These are phyloP conservation scores for Petrocephalus schoutedeni DNA, from an alignment of 2,797 vertebrate species.

Conservation along the genomic window DNA sequence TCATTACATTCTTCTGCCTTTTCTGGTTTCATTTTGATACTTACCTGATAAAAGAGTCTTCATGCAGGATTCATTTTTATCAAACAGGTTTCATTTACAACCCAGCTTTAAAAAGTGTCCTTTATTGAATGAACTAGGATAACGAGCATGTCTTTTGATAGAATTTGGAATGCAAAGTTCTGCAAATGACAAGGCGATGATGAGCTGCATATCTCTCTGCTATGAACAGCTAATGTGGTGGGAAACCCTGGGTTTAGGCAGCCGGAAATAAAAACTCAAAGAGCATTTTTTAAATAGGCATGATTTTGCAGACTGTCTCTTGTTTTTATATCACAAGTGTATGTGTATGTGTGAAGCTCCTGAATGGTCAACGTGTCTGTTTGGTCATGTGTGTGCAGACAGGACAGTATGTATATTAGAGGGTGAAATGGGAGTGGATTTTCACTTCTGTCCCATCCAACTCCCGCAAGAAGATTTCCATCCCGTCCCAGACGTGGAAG, in stretches of 20 bases:
- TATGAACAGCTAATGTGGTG: conserved; percentile 15
- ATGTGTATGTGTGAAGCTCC: background rate
- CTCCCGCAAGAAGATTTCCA: too few species aligned
- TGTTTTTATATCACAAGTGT: background rate
- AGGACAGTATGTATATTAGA: background rate
- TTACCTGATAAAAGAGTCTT: background rate
- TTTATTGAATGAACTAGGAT: background rate
- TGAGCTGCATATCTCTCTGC: background rate
- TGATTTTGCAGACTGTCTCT: background rate
- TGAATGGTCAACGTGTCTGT: background rate
- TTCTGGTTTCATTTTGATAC: background rate
- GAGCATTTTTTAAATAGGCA: background rate
- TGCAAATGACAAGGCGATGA: conserved; percentile 14
- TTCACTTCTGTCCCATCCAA: too few species aligned
- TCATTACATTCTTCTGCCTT: conserved; percentile 6
- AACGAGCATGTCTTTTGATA: background rate
- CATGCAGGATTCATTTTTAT: background rate
- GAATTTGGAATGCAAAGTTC: background rate
- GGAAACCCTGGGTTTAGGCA: conserved; percentile 10
- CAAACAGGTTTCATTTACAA: background rate
- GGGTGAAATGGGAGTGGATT: background rate
- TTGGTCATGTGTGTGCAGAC: background rate
- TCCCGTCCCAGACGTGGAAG: too few species aligned
- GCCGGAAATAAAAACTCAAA: background rate
- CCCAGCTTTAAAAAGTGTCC: background rate